Percentiles rank a stretch among this genome's conserved stretches.
These are phyloP conservation scores for Spizella passerina DNA, from an alignment of 2,797 vertebrate species.

Conservation along the genomic window DNA sequence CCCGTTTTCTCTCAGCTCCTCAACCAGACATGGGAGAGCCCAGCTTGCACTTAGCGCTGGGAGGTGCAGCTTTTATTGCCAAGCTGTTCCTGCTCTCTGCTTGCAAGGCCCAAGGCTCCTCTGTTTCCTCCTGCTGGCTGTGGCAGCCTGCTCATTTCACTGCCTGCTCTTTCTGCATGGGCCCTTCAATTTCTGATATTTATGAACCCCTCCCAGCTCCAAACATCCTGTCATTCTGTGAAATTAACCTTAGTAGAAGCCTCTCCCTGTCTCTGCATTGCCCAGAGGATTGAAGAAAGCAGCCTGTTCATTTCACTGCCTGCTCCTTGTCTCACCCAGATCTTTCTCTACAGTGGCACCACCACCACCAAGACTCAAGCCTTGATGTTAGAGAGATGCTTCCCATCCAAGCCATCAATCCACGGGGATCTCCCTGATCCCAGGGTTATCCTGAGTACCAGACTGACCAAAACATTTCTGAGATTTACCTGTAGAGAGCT, in stretches of 20 bases:
- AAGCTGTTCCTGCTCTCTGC: background rate
- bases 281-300: background rate
- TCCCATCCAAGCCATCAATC: background rate
- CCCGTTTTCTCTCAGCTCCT: background rate
- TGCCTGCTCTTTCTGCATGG: background rate
- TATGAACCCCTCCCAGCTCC: background rate
- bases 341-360: background rate
- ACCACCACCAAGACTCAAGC: background rate
- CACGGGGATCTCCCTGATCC: background rate
- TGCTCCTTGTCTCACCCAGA: background rate
- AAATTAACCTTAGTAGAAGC: background rate
- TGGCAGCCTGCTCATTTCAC: background rate
- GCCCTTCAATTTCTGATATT: background rate
- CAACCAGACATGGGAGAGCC: background rate
- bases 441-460: background rate
- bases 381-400: background rate
- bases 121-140: background rate
- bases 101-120: background rate
- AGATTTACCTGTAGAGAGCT: background rate
- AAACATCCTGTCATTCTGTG: background rate
- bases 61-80: background rate
- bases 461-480: background rate
- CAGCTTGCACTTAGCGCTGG: background rate
- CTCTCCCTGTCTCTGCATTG: background rate
- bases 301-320: background rate